phyloP scores from a whole-genome alignment of 2,888 invertebrate genomes.

The Poecilus cupreus region DNA sequence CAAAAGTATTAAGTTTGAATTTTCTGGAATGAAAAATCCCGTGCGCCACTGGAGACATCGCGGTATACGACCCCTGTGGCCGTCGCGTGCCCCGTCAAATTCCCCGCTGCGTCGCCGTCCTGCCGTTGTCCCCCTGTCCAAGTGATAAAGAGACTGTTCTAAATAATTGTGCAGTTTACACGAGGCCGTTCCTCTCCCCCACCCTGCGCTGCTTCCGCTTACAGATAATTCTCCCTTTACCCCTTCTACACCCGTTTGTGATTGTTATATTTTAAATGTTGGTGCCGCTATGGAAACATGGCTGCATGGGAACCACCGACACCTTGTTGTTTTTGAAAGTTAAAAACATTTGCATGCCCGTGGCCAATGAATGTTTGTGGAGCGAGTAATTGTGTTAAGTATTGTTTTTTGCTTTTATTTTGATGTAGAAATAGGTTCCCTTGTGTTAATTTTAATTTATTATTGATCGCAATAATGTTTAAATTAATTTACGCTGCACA shows the following conservation, averaged over 20 bases:
- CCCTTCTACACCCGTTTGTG: constrained; percentile 9
- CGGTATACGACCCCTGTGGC: constrained; percentile 23
- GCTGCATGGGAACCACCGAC: neutral
- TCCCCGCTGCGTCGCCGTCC: neutral
- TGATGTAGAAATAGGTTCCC: too few relatives aligned
- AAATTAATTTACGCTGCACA: too few relatives aligned
- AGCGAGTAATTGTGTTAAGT: too few relatives aligned
- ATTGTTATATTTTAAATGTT: constrained; percentile 51
- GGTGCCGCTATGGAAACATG: neutral
- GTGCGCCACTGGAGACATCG: constrained; percentile 16
- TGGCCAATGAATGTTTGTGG: too few relatives aligned
- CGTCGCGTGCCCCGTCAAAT: constrained; percentile 17
- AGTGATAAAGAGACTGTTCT: constrained; percentile 57
- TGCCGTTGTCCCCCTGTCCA: constrained; percentile 30
- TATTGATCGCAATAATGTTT: too few relatives aligned
- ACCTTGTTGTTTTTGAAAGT: neutral
- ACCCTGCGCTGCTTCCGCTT: neutral
- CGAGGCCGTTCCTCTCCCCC: neutral
- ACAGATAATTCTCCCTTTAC: constrained; percentile 11
- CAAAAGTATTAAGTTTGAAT: too few relatives aligned
- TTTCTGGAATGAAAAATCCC: neutral
- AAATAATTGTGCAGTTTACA: constrained; percentile 54
- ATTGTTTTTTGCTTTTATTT: too few relatives aligned
- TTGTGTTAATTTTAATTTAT: too few relatives aligned
- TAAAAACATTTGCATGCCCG: too few relatives aligned